Percentiles rank a stretch among this genome's conserved stretches.
These are phyloP conservation scores for Cliona cf. orientalis DNA, from an alignment of 37 sponge, comb jelly and placozoan genomes.

Conservation along the genomic window DNA sequence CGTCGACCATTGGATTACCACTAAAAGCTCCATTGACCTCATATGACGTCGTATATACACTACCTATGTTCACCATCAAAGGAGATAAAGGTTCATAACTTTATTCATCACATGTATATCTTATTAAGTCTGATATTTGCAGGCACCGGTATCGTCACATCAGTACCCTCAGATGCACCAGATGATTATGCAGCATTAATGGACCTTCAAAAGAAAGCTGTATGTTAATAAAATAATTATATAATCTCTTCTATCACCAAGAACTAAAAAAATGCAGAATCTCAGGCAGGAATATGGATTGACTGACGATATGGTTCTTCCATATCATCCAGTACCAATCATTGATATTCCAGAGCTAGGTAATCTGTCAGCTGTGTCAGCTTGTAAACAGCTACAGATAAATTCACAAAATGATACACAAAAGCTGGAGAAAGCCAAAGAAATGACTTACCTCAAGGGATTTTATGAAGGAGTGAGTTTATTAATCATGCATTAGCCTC, in stretches of 20 bases:
- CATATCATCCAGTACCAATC: slow-evolving; percentile 97
- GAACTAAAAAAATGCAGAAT: slow-evolving; percentile 35
- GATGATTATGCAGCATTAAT: slow-evolving; percentile 98
- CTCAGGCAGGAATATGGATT: slow-evolving; percentile 92
- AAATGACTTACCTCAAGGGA: slow-evolving; percentile 91
- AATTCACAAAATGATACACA: slow-evolving; percentile 93
- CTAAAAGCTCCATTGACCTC: slow-evolving; percentile 92
- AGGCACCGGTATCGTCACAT: slow-evolving; percentile 98
- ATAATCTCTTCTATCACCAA: not conserved
- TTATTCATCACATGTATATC: no score
- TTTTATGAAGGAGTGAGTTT: slow-evolving; percentile 96
- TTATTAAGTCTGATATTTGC: no score
- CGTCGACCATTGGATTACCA: slow-evolving; percentile 90
- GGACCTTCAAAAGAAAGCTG: slow-evolving; percentile 95
- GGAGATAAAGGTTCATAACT: slow-evolving; percentile 93
- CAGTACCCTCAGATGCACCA: slow-evolving; percentile 99
- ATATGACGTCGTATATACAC: slow-evolving; percentile 91
- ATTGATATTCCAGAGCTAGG: slow-evolving; percentile 92
- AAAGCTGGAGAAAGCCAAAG: slow-evolving; percentile 92
- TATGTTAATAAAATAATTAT: no score
- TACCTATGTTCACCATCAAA: slow-evolving; percentile 98
- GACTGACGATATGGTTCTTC: slow-evolving; percentile 94
- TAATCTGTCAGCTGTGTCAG: slow-evolving; percentile 84
- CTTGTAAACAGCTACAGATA: slow-evolving; percentile 91
- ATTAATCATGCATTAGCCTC: no score